These are phyloP conservation scores for Ormyrus nitidulus DNA, from an alignment of 2,888 invertebrate genomes.

Conservation along the genomic window DNA sequence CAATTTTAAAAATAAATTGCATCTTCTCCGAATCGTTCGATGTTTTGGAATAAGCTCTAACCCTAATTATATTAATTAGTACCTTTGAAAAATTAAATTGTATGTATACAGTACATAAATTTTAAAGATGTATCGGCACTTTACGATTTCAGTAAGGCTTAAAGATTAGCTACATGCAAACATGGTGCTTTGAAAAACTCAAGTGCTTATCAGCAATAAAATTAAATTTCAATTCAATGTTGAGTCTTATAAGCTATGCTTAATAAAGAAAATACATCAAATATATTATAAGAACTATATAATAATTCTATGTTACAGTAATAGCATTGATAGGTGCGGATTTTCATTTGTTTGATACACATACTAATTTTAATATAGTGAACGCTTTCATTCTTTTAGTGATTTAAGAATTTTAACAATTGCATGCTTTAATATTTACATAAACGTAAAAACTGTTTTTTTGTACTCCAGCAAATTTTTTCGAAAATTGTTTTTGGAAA, in stretches of 20 bases:
- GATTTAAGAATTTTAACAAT: conserved; percentile 53
- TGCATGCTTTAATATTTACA: conserved; percentile 54
- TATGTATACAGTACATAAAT: conserved; percentile 31
- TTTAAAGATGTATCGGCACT: conserved; percentile 21
- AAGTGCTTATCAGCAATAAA: conserved; percentile 12
- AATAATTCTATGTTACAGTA: conserved; percentile 45
- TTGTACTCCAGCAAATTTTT: conserved; percentile 49
- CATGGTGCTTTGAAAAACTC: conserved; percentile 27
- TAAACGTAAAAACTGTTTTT: conserved; percentile 44
- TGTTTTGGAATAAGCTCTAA: conserved; percentile 56
- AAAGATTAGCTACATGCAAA: conserved; percentile 29
- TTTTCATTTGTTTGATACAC: conserved; percentile 34
- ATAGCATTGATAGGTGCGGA: conserved; percentile 10
- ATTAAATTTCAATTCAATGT: conserved; percentile 24
- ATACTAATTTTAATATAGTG: conserved; percentile 26
- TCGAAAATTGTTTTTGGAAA: conserved; percentile 39
- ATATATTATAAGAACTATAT: conserved; percentile 26
- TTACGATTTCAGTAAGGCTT: conserved; percentile 38
- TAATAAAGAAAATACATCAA: conserved; percentile 43
- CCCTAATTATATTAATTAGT: conserved; percentile 52
- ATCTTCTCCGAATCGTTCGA: conserved; percentile 52
- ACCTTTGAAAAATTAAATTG: conserved; percentile 50
- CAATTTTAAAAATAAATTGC: conserved; percentile 52
- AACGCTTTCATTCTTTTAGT: conserved; percentile 17
- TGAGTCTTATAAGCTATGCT: conserved; percentile 10